A percentile compares a stretch with the other conserved stretches of the same genome.
These are phyloP conservation scores for Asarcornis scutulata DNA, from an alignment of 2,113 vertebrate species.

Conservation along the genomic window DNA sequence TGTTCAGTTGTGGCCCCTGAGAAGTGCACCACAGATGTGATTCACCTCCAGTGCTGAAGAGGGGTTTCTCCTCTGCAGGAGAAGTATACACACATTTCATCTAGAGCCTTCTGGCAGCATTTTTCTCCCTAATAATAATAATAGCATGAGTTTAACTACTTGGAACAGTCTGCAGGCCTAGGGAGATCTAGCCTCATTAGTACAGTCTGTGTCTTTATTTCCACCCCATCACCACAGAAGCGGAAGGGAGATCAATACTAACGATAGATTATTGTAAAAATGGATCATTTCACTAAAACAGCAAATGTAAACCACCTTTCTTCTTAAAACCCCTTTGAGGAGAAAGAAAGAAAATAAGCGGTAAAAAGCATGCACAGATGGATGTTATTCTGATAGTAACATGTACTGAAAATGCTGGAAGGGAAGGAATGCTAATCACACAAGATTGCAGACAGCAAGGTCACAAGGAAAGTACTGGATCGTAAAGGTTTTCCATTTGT, in stretches of 20 bases:
- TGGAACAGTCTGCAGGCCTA: neutral
- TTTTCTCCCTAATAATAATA: neutral
- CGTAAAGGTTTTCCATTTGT: conserved; percentile 9
- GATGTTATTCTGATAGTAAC: neutral
- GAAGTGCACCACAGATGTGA: neutral
- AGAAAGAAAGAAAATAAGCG: conserved; percentile 4
- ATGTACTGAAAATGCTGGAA: neutral
- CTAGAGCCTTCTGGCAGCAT: neutral
- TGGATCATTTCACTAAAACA: neutral
- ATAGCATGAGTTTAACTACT: neutral
- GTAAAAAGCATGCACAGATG: neutral
- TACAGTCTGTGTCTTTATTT: neutral
- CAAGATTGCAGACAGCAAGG: neutral
- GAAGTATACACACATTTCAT: fast-evolving
- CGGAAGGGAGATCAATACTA: neutral
- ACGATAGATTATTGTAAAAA: neutral
- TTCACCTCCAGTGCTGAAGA: neutral
- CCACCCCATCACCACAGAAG: neutral
- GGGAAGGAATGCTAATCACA: neutral
- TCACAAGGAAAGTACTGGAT: neutral
- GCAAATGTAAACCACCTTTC: neutral
- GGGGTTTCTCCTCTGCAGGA: neutral
- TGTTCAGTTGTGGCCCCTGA: neutral
- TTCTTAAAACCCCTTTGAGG: neutral
- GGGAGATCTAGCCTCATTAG: neutral